phyloP scores from a whole-genome alignment of 2,888 invertebrate species.

The Eristalinus sepulchralis region DNA sequence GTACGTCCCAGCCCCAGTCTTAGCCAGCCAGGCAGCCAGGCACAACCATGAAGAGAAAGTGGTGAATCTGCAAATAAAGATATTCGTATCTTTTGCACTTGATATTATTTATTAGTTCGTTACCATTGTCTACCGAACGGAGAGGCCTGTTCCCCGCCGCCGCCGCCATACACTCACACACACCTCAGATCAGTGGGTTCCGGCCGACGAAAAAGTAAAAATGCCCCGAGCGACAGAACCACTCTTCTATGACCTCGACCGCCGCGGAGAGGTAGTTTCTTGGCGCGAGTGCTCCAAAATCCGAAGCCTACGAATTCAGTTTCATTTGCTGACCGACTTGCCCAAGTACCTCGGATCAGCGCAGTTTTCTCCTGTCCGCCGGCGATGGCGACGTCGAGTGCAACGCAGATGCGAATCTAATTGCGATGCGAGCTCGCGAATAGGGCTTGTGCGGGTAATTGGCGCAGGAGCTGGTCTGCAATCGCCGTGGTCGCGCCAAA shows the following conservation, averaged over 20 bases:
- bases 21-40: slow-evolving; percentile 11
- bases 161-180: slow-evolving; percentile 2
- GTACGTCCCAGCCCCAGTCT: neutral
- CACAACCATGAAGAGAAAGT: slow-evolving; percentile 56
- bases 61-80: slow-evolving; percentile 57
- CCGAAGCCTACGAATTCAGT: slow-evolving; percentile 46
- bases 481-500: neutral
- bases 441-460: neutral
- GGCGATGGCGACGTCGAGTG: neutral
- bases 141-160: neutral
- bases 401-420: neutral
- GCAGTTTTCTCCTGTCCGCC: neutral
- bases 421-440: neutral
- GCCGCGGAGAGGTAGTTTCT: neutral
- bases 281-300: slow-evolving; percentile 14
- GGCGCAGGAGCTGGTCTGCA: neutral
- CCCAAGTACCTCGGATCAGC: slow-evolving; percentile 1
- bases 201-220: slow-evolving; percentile 21
- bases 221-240: slow-evolving; percentile 49
- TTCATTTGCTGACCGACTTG: slow-evolving; percentile 69
- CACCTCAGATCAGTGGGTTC: slow-evolving; percentile 37
- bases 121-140: slow-evolving; percentile 1
- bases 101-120: slow-evolving; percentile 68
- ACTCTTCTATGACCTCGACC: slow-evolving; percentile 69
- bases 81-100: slow-evolving; percentile 67